A percentile compares a stretch with the other conserved stretches of the same genome.
Evolutionary conservation across 1,140 invertebrate species (phyloP).

Genomic region (Pseudomyrmex cubaensis): DNA sequence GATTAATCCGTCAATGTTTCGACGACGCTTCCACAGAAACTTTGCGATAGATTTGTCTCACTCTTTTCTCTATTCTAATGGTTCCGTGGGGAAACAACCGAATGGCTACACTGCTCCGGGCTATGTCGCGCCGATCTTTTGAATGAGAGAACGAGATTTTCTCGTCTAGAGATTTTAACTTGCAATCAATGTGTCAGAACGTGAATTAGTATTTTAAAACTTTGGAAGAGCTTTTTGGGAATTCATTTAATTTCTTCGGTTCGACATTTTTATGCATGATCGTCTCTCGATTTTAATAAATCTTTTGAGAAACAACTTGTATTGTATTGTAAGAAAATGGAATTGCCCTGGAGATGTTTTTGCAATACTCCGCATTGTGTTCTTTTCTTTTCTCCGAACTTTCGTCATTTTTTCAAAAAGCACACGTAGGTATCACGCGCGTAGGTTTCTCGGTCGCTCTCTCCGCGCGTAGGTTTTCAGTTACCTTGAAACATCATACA

Average conservation of each 20-base stretch:
- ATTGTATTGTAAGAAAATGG: no score
- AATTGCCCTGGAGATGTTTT: no score
- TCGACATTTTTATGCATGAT: no score
- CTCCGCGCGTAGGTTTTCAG: not conserved
- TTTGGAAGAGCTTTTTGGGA: no score
- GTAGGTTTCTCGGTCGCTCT: not conserved
- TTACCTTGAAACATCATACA: constrained; percentile 7
- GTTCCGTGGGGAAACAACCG: not conserved
- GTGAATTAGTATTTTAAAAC: not conserved
- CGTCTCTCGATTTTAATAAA: no score
- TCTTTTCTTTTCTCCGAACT: no score
- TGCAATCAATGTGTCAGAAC: no score
- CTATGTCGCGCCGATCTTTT: not conserved
- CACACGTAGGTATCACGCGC: not conserved
- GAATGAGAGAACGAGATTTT: constrained; percentile 6
- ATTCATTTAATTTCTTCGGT: no score
- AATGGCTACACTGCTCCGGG: not conserved
- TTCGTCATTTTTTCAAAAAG: not conserved
- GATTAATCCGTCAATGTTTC: constrained; percentile 21
- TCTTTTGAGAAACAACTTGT: no score
- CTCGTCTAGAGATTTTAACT: not conserved
- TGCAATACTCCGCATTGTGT: no score
- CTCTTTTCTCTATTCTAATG: constrained; percentile 26
- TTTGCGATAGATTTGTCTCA: constrained; percentile 3
- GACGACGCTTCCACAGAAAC: constrained; percentile 21